Conservation (phyloP, 2,113 vertebrate species). For the Mastomys natalensis region DNA sequence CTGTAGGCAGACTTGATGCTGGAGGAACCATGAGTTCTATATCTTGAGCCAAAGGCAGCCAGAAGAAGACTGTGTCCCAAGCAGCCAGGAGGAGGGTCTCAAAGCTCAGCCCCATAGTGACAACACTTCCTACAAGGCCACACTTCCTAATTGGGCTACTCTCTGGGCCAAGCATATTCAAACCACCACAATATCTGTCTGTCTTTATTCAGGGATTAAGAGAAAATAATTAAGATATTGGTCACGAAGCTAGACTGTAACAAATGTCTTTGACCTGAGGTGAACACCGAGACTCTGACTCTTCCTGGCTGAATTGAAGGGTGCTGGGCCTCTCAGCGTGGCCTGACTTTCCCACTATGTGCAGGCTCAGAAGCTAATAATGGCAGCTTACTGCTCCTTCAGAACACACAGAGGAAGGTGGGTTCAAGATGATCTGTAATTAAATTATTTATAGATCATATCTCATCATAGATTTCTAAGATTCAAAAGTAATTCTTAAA, state of each 20-base stretch:
- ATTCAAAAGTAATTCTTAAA: constrained; percentile 8
- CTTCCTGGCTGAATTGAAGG: neutral
- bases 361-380: neutral
- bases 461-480: neutral
- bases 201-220: neutral
- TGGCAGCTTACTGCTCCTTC: constrained; percentile 6
- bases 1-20: too few relatives aligned
- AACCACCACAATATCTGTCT: neutral
- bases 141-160: too few relatives aligned
- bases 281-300: neutral
- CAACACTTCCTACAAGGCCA: too few relatives aligned
- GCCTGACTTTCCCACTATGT: neutral
- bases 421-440: constrained; percentile 13
- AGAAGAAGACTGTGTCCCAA: too few relatives aligned
- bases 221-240: neutral
- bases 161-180: too few relatives aligned
- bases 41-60: too few relatives aligned
- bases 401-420: neutral
- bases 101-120: too few relatives aligned
- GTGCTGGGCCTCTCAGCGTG: neutral
- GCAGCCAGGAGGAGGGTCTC: too few relatives aligned
- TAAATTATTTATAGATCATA: neutral
- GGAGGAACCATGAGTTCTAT: too few relatives aligned
- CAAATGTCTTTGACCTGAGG: neutral
- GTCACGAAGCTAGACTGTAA: neutral